Evolutionary conservation across 2,113 vertebrate species (phyloP).

Genomic region (Phylloscopus whistleri): DNA sequence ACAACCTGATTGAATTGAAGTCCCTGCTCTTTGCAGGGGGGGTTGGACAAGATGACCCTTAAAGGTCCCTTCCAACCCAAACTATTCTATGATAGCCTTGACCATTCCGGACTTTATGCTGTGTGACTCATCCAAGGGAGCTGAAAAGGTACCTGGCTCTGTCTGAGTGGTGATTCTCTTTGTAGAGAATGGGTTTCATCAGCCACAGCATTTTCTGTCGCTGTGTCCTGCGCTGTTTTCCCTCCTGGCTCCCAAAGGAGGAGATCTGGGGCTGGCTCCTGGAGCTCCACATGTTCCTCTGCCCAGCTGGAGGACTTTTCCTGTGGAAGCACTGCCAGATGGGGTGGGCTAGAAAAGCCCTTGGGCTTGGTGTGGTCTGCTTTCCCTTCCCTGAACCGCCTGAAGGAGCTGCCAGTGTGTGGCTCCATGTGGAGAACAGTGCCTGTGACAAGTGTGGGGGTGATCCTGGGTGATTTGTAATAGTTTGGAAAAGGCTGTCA

Average conservation of each 20-base stretch:
- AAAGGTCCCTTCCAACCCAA: neutral
- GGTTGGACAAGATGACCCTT: neutral
- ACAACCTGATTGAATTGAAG: neutral
- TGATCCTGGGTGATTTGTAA: neutral
- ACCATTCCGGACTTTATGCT: neutral
- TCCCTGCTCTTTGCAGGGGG: neutral
- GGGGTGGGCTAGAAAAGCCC: neutral
- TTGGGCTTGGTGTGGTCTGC: fast-evolving
- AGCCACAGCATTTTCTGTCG: neutral
- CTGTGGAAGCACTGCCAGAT: neutral
- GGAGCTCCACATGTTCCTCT: neutral
- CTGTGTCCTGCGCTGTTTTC: neutral
- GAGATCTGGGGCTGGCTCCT: neutral
- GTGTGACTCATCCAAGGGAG: neutral
- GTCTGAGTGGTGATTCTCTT: fast-evolving
- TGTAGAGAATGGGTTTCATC: neutral
- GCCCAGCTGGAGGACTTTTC: neutral
- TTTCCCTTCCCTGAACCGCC: neutral
- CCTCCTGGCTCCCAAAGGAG: neutral
- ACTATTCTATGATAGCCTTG: neutral
- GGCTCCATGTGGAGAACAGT: neutral
- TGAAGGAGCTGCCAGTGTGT: neutral
- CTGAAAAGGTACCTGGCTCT: neutral
- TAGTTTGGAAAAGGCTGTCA: constrained; percentile 18
- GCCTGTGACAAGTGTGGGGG: neutral